Evolutionary conservation across 2,888 invertebrate species (phyloP), one percentile per base, ranked within the genome.

Genomic region (Acrobasis repandana): DNA sequence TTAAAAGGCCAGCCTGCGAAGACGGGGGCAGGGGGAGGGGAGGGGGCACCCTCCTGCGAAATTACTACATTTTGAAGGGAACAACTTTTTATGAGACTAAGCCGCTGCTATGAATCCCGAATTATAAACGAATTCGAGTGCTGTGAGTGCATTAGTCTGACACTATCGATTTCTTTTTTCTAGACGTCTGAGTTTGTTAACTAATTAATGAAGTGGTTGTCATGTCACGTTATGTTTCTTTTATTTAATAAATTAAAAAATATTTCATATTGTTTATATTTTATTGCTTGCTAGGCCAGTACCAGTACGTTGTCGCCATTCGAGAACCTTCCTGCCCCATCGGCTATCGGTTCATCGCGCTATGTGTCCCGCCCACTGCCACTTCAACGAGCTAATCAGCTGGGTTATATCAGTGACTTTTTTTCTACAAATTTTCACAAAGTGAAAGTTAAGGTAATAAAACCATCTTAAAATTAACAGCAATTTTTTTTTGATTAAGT

Each of bases 71-170:
- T 83, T 91, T 88, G 86, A 88, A 90, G 90, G 90, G 90, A 90
- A 90, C 88, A 90, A 90, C 86, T 91, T 92, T 91, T 92, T 91
- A 90, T 90, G 93, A 88, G 90, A 90, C 88, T 90, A 89, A 91
- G 88, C 90, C 82, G 84, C 76, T 72, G 79, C 85, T 90, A 91
- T 91, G 91, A 90, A 91, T 90, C 88, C 90, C 85, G 83, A 91
- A 91, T 91, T 88, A 89, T 88, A 88, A 88, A 74, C 72, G 83
- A 83, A 85, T 86, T 54, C 80, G 80, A 75, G 78, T 77, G 75
- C 72, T 72, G 72, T 71, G 73, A 78, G 76, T 79, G 73, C 75
- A 77, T 77, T 75, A 70, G 66, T 63, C 64, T 66, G 65, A 67
- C 67, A 67, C 60, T 74, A 73, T 73, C 63, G 71, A 75, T 74